A percentile compares a stretch with the other conserved stretches of the same genome.
phyloP scores from a whole-genome alignment of 2,888 invertebrate species.

The Branchipolynoe longqiensis region DNA sequence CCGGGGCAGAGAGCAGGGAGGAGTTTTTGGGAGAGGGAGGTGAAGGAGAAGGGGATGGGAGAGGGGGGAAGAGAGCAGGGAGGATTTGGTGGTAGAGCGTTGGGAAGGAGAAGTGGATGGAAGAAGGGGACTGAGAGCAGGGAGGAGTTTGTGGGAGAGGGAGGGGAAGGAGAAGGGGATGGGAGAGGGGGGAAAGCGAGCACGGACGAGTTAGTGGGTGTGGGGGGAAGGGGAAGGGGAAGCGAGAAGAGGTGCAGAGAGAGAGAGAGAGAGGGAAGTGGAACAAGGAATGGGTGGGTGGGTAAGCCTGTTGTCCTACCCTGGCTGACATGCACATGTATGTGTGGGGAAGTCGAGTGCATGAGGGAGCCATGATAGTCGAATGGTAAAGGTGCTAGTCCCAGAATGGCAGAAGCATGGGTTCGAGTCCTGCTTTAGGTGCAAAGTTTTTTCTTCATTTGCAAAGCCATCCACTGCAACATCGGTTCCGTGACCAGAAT shows the following conservation, averaged over 20 bases:
- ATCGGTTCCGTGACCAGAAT: too few species aligned
- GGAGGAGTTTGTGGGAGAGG: background rate
- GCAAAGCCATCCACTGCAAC: too few species aligned
- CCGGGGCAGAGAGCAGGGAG: background rate
- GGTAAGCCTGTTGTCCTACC: background rate
- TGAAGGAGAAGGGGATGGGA: background rate
- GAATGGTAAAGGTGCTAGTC: too few species aligned
- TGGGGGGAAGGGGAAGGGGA: background rate
- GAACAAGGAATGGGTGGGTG: background rate
- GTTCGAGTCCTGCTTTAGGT: too few species aligned
- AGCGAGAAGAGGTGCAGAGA: background rate
- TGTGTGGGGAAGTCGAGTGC: too few species aligned
- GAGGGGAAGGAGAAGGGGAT: background rate
- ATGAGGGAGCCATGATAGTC: too few species aligned
- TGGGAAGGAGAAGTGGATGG: background rate
- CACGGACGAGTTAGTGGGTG: background rate
- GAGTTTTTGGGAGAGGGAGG: background rate
- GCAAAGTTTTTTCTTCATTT: too few species aligned
- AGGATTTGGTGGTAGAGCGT: background rate
- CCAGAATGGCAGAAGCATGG: too few species aligned
- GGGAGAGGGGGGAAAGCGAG: background rate
- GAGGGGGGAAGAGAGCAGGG: constrained; percentile 3
- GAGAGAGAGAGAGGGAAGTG: background rate
- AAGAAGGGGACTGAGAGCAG: too few species aligned
- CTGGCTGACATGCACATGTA: too few species aligned